Conservation (phyloP, 2,888 invertebrate genomes). For the Leptinotarsa peninsularis region DNA sequence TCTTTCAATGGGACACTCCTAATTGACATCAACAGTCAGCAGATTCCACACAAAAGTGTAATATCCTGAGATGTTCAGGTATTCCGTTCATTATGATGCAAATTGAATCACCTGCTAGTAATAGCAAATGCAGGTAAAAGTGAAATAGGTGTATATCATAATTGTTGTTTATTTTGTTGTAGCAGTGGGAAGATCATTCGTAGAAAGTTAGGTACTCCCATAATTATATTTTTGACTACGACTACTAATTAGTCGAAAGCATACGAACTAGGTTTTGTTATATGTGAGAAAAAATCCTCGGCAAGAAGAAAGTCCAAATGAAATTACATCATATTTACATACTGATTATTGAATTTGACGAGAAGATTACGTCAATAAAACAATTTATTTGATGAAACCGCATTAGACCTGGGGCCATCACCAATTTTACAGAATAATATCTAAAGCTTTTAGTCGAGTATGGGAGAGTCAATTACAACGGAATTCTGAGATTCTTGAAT, state of each 20-base stretch:
- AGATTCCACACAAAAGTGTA: conserved; percentile 14
- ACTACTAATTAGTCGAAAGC: conserved; percentile 3
- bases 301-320: conserved; percentile 7
- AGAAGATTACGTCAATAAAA: conserved; percentile 12
- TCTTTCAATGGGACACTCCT: not conserved
- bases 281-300: not conserved
- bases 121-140: conserved; percentile 27
- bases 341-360: conserved; percentile 17
- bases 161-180: conserved; percentile 34
- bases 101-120: conserved; percentile 19
- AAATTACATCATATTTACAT: conserved; percentile 3
- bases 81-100: conserved; percentile 21
- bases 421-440: not conserved
- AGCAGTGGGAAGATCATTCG: conserved; percentile 16
- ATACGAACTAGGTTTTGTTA: not conserved
- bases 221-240: conserved; percentile 8
- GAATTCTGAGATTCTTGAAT: conserved; percentile 2
- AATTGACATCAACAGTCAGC: not conserved
- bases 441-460: not conserved
- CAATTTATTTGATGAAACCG: conserved; percentile 10
- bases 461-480: conserved; percentile 16
- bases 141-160: conserved; percentile 35
- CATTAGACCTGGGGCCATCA: not conserved
- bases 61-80: conserved; percentile 4
- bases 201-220: conserved; percentile 17